A percentile compares a stretch with the other conserved stretches of the same genome.
Evolutionary conservation across 2,888 invertebrate genomes (phyloP).

Genomic region (Phyllotreta cruciferae): DNA sequence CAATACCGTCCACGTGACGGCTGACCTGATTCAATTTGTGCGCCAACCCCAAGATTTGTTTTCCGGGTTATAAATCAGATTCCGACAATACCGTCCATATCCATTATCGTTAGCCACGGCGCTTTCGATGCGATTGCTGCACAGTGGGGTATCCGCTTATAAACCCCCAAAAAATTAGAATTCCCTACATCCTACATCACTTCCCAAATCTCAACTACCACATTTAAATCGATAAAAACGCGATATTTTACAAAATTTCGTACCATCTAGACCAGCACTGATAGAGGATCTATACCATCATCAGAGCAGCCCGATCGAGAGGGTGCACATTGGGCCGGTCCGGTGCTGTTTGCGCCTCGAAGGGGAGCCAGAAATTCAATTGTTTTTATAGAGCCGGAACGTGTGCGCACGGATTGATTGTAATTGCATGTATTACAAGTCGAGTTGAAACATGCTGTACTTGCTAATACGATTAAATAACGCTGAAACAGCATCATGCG

Average conservation of each 20-base stretch:
- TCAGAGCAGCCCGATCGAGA: background rate
- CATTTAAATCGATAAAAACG: background rate
- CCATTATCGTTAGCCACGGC: slow-evolving; percentile 59
- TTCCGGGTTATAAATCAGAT: slow-evolving; percentile 61
- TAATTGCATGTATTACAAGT: slow-evolving; percentile 45
- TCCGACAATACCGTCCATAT: slow-evolving; percentile 58
- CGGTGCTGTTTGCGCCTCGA: slow-evolving; percentile 19
- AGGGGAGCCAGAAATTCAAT: slow-evolving; percentile 45
- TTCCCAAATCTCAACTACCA: background rate
- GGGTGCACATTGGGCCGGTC: background rate
- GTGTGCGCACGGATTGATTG: slow-evolving; percentile 50
- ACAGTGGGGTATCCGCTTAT: slow-evolving; percentile 33
- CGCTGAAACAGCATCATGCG: slow-evolving; percentile 20
- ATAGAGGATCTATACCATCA: background rate
- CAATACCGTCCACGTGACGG: slow-evolving; percentile 51
- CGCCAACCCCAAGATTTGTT: slow-evolving; percentile 59
- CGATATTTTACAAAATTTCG: no score
- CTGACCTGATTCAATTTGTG: slow-evolving; percentile 59
- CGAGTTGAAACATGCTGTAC: slow-evolving; percentile 45
- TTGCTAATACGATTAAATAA: slow-evolving; percentile 38
- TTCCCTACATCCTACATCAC: background rate
- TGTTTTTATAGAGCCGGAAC: slow-evolving; percentile 52
- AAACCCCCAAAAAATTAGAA: background rate
- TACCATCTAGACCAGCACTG: no score
- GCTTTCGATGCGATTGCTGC: slow-evolving; percentile 41